phyloP scores from a whole-genome alignment of 2,797 vertebrate species.

The Arctocebus calabarensis region DNA sequence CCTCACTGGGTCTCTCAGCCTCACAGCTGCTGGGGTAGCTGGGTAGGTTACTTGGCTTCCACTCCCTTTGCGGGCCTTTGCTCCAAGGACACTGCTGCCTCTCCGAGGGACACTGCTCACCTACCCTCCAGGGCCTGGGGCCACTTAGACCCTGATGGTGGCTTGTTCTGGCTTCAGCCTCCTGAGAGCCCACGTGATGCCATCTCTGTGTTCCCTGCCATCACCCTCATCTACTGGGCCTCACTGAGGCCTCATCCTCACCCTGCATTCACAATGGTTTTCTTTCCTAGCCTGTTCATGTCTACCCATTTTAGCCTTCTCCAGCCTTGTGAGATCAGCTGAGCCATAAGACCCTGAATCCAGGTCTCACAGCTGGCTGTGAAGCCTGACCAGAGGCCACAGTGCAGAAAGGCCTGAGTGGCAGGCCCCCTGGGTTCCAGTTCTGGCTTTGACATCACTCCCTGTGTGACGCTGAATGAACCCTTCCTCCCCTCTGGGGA shows the following conservation, averaged over 20 bases:
- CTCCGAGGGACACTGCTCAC: neutral
- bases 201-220: neutral
- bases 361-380: too few species aligned
- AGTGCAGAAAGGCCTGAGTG: neutral
- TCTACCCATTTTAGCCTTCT: neutral
- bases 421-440: neutral
- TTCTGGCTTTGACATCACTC: neutral
- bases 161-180: neutral
- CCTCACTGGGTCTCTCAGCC: neutral
- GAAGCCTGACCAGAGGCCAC: neutral
- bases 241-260: neutral
- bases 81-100: neutral
- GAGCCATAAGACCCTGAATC: neutral
- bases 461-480: neutral
- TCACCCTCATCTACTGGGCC: too few species aligned
- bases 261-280: neutral
- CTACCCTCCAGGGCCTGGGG: neutral
- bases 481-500: neutral
- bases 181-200: too few species aligned
- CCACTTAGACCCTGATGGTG: neutral
- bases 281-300: neutral
- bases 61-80: neutral
- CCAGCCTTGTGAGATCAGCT: neutral
- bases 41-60: neutral
- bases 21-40: neutral